These are phyloP conservation scores for Oedothorax gibbosus DNA, from an alignment of 1,140 invertebrate species.

Conservation along the genomic window DNA sequence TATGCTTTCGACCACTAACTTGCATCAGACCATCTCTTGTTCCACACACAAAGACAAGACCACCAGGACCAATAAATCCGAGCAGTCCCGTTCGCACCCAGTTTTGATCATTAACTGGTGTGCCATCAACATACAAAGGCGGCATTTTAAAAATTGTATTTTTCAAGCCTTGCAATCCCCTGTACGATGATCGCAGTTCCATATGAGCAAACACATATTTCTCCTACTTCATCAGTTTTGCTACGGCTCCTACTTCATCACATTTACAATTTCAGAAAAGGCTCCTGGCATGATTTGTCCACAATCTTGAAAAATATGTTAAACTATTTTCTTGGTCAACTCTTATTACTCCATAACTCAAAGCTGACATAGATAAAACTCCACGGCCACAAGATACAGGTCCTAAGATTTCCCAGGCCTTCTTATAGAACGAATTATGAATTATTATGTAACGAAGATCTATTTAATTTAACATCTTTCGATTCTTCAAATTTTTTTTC, in stretches of 20 bases:
- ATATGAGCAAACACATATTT: constrained; percentile 94
- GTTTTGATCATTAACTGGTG: constrained; percentile 84
- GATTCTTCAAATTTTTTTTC: too few species aligned
- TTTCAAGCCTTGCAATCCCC: constrained; percentile 95
- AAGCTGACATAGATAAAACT: constrained; percentile 97
- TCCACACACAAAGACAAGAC: constrained; percentile 97
- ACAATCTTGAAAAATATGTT: constrained; percentile 98
- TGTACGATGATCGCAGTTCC: constrained; percentile 94
- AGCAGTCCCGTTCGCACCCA: constrained; percentile 94
- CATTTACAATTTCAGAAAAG: constrained; percentile 94
- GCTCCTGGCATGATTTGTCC: constrained; percentile 96
- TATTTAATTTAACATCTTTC: too few species aligned
- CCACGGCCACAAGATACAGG: constrained; percentile 92
- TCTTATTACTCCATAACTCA: constrained; percentile 96
- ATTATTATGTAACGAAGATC: too few species aligned
- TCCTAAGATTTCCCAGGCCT: constrained; percentile 82
- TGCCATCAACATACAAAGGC: constrained; percentile 81
- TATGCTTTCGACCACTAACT: constrained; percentile 96
- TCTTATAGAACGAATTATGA: too few species aligned
- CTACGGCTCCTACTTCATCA: constrained; percentile 91
- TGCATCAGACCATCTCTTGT: constrained; percentile 98
- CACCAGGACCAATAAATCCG: constrained; percentile 97
- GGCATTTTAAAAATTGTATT: constrained; percentile 91
- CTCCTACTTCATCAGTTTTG: constrained; percentile 98
- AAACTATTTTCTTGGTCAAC: constrained; percentile 99